These are phyloP conservation scores for Meiosimyza platycephala DNA, from an alignment of 2,888 invertebrate genomes.

Conservation along the genomic window DNA sequence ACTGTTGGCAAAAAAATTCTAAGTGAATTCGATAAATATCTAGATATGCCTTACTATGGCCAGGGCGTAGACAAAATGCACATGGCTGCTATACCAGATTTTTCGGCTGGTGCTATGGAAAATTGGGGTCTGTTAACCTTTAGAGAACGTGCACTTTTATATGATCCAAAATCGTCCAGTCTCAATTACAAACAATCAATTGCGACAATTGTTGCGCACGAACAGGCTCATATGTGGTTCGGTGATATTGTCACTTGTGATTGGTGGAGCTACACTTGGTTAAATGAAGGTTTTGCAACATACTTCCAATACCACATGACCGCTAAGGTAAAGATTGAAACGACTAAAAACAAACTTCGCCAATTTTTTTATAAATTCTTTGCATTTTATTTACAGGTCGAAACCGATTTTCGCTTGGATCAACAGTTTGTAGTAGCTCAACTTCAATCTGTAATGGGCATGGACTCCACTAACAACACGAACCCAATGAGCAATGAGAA, in stretches of 20 bases:
- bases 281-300: conserved; percentile 77
- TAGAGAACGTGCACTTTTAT: conserved; percentile 62
- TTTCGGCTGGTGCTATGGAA: conserved; percentile 89
- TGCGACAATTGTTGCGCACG: conserved; percentile 71
- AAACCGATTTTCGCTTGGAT: conserved; percentile 76
- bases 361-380: background rate
- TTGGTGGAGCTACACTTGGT: conserved; percentile 80
- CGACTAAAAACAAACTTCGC: no score
- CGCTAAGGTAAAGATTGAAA: conserved; percentile 52
- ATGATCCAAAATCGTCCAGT: conserved; percentile 56
- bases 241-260: conserved; percentile 78
- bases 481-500: conserved; percentile 87
- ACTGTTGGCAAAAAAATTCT: conserved; percentile 79
- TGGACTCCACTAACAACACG: conserved; percentile 80
- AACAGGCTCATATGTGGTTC: conserved; percentile 82
- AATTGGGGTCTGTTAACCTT: conserved; percentile 90
- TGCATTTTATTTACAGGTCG: conserved; percentile 64
- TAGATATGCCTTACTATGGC: conserved; percentile 73
- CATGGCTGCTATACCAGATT: conserved; percentile 88
- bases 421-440: conserved; percentile 82
- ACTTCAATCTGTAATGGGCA: conserved; percentile 77
- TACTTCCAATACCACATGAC: conserved; percentile 57
- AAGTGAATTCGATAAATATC: conserved; percentile 76
- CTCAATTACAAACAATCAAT: conserved; percentile 64
- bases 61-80: conserved; percentile 82